Evolutionary conservation across 2,113 vertebrate species (phyloP).

Genomic region (Tapirus terrestris): DNA sequence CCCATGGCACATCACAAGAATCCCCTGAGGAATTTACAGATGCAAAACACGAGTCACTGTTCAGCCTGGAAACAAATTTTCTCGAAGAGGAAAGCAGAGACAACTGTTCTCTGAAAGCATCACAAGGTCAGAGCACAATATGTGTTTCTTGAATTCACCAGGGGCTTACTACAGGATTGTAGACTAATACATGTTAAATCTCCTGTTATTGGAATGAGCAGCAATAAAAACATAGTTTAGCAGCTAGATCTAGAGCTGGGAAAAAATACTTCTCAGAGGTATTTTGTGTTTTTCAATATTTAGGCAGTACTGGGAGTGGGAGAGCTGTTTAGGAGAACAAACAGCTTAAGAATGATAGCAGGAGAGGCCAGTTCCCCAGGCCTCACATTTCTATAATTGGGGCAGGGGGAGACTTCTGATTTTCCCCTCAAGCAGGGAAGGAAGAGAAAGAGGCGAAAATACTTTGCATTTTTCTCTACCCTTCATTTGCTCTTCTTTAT

Average conservation of each 20-base stretch:
- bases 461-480: neutral
- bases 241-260: neutral
- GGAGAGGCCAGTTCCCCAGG: neutral
- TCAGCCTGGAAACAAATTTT: constrained; percentile 96
- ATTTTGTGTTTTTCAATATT: neutral
- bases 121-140: constrained; percentile 81
- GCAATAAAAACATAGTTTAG: neutral
- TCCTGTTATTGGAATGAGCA: neutral
- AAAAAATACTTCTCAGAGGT: neutral
- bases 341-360: neutral
- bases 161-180: neutral
- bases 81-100: constrained; percentile 82
- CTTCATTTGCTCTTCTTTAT: neutral
- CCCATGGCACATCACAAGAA: constrained; percentile 12
- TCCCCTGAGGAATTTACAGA: constrained; percentile 91
- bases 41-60: constrained; percentile 91
- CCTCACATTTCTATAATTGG: neutral
- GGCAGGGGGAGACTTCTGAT: neutral
- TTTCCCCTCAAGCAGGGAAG: neutral
- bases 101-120: neutral
- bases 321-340: neutral
- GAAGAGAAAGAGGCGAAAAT: neutral
- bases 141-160: neutral
- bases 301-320: neutral
- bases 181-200: fast-evolving